Conservation (phyloP, 2,113 vertebrate species). For the Burhinus bistriatus region DNA sequence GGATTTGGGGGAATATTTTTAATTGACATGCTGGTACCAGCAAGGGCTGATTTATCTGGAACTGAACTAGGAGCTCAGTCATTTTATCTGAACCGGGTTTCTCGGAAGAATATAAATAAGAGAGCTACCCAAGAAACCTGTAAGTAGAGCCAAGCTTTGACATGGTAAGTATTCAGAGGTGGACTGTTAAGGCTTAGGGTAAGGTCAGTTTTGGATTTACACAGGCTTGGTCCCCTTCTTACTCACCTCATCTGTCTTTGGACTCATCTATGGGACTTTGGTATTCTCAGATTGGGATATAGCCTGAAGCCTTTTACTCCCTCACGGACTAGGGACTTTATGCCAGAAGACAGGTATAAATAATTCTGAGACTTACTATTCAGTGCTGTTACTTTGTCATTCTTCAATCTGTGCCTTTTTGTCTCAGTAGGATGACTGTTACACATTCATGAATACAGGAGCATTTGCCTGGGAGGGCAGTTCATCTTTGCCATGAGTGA, state of each 20-base stretch:
- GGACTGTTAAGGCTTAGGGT: background rate
- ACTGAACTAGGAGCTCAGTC: background rate
- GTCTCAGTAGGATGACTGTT: background rate
- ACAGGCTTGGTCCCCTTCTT: background rate
- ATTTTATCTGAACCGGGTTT: background rate
- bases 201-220: background rate
- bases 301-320: background rate
- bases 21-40: background rate
- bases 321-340: background rate
- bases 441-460: background rate
- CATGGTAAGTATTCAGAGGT: background rate
- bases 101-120: background rate
- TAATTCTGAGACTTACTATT: background rate
- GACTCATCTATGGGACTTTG: background rate
- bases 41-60: background rate
- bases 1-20: background rate
- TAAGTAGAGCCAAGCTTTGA: background rate
- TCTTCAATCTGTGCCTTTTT: background rate
- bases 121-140: background rate
- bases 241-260: background rate
- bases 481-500: background rate
- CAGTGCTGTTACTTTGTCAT: background rate
- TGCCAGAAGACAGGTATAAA: background rate
- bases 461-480: background rate
- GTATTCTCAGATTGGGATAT: background rate